These are phyloP conservation scores for Blastomussa wellsi DNA, from an alignment of 92 coral and sea anemone genomes.

Conservation along the genomic window DNA sequence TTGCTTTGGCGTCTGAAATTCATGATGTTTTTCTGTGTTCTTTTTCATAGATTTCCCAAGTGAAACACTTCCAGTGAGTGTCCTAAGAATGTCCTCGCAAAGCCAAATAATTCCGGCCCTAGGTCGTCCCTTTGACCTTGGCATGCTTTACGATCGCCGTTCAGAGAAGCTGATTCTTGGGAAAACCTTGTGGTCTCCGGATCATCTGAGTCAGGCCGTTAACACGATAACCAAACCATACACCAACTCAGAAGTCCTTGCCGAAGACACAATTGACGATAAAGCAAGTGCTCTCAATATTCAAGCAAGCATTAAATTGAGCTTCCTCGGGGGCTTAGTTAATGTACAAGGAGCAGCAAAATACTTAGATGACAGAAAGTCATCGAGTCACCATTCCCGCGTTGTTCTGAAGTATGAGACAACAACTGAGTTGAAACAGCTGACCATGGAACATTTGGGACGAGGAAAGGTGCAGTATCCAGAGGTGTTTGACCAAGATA, in stretches of 20 bases:
- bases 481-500: conserved; percentile 42
- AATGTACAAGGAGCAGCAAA: conserved; percentile 54
- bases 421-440: conserved; percentile 28
- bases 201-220: conserved; percentile 33
- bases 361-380: conserved; percentile 42
- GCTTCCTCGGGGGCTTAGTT: conserved; percentile 48
- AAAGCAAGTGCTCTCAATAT: conserved; percentile 23
- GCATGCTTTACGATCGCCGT: conserved; percentile 56
- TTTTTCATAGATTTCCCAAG: conserved; percentile 15
- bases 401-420: conserved; percentile 46
- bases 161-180: conserved; percentile 47
- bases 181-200: conserved; percentile 48
- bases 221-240: conserved; percentile 25
- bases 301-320: conserved; percentile 42
- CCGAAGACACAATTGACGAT: conserved; percentile 43
- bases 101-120: conserved; percentile 10
- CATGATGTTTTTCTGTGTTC: conserved; percentile 20
- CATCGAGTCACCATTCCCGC: conserved; percentile 41
- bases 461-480: conserved; percentile 42
- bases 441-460: conserved; percentile 38
- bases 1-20: conserved; percentile 20
- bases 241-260: conserved; percentile 17
- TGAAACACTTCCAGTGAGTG: conserved; percentile 14
- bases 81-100: conserved; percentile 23
- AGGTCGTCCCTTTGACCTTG: conserved; percentile 45